phyloP scores from a whole-genome alignment of 2,113 vertebrate genomes.

The Neopipo cinnamomea region DNA sequence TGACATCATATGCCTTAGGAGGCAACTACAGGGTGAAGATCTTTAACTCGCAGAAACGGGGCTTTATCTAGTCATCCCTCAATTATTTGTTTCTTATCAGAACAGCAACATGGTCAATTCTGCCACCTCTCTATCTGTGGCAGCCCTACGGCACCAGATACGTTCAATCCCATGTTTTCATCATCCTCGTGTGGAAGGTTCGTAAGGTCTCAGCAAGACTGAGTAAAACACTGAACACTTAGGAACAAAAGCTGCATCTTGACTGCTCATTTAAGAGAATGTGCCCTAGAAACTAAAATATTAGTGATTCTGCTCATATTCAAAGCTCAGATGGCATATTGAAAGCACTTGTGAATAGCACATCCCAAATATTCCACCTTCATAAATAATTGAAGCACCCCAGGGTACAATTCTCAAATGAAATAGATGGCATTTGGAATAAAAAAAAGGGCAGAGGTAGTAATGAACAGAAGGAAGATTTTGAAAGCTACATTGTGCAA shows the following conservation, averaged over 20 bases:
- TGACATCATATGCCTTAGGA: neutral
- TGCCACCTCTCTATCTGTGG: neutral
- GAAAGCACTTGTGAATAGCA: slow-evolving; percentile 19
- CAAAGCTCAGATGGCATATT: neutral
- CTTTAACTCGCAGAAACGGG: neutral
- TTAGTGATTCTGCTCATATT: neutral
- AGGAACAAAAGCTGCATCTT: neutral
- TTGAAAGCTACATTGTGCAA: neutral
- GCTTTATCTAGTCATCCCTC: neutral
- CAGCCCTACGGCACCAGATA: neutral
- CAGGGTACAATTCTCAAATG: slow-evolving; percentile 8
- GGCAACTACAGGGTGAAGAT: neutral
- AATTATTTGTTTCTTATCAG: neutral
- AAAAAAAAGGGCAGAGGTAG: neutral
- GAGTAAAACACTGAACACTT: neutral
- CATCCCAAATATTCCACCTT: slow-evolving; percentile 7
- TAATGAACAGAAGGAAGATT: slow-evolving; percentile 3
- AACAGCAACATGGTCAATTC: accelerated
- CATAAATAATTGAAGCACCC: slow-evolving; percentile 34
- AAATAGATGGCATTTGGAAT: slow-evolving; percentile 33
- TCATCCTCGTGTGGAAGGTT: neutral
- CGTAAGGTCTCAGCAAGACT: neutral
- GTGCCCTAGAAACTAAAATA: neutral
- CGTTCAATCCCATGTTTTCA: neutral
- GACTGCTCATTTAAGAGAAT: neutral